phyloP scores from a whole-genome alignment of 2,888 invertebrate genomes.

The Trypoxylon attenuatum region DNA sequence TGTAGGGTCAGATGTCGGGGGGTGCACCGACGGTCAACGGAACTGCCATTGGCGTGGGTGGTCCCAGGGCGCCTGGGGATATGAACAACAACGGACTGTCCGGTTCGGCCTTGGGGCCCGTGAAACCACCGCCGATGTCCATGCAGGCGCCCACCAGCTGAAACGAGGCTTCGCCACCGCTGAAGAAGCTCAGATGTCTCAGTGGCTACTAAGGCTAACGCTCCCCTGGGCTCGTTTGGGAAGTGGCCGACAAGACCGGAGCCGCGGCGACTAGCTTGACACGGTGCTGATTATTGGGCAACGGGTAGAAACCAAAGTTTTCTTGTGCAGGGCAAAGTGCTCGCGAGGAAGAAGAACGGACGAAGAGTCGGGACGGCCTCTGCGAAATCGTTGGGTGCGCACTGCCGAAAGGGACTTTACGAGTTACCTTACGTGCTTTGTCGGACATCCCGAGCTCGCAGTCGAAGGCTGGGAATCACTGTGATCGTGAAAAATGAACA shows the following conservation, averaged over 20 bases:
- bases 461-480: slow-evolving; percentile 43
- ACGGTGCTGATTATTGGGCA: neutral
- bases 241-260: neutral
- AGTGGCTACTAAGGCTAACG: slow-evolving; percentile 67
- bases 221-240: slow-evolving; percentile 19
- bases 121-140: slow-evolving; percentile 72
- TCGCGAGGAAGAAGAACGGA: neutral
- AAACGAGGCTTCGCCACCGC: slow-evolving; percentile 71
- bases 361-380: slow-evolving; percentile 10
- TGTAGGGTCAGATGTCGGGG: slow-evolving; percentile 71
- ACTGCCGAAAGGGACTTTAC: slow-evolving; percentile 19
- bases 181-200: slow-evolving; percentile 73
- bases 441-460: slow-evolving; percentile 5
- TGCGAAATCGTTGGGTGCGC: slow-evolving; percentile 15
- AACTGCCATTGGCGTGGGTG: slow-evolving; percentile 62
- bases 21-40: slow-evolving; percentile 68
- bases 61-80: slow-evolving; percentile 69
- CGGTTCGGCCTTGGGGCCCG: slow-evolving; percentile 68
- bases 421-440: slow-evolving; percentile 22
- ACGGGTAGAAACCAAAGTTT: neutral
- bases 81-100: slow-evolving; percentile 73
- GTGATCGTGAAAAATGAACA: slow-evolving; percentile 55
- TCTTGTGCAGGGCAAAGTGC: slow-evolving; percentile 2
- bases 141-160: slow-evolving; percentile 74
- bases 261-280: neutral